phyloP scores from a whole-genome alignment of 2,888 invertebrate species.

The Julus scandinavius region DNA sequence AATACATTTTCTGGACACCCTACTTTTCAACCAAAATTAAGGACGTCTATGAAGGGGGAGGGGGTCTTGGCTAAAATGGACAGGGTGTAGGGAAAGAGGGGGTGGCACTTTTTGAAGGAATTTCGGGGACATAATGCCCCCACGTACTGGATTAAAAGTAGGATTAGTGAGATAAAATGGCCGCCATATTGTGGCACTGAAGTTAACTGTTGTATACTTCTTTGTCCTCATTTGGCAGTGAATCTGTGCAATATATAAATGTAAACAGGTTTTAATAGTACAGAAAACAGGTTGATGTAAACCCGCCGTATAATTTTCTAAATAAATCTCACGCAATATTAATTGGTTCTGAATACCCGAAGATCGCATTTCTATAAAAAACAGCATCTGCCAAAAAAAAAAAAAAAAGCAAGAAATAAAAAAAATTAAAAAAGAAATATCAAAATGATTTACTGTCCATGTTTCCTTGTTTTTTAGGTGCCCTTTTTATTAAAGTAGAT shows the following conservation, averaged over 20 bases:
- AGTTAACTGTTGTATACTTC: neutral
- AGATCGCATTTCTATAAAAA: neutral
- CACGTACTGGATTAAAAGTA: too few species aligned
- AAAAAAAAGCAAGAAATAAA: neutral
- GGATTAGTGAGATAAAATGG: too few species aligned
- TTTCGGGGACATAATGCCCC: too few species aligned
- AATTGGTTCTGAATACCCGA: neutral
- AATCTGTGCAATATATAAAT: neutral
- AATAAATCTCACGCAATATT: constrained; percentile 11
- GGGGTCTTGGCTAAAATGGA: too few species aligned
- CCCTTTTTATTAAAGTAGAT: constrained; percentile 47
- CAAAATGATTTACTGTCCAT: constrained; percentile 34
- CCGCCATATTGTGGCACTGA: neutral
- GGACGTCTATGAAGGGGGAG: too few species aligned
- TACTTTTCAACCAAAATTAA: too few species aligned
- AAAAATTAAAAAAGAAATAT: neutral
- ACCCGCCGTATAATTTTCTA: neutral
- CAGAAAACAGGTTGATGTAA: neutral
- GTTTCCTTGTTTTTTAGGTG: constrained; percentile 32
- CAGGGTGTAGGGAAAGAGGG: too few species aligned
- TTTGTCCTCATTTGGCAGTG: neutral
- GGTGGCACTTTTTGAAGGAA: too few species aligned
- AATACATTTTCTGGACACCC: too few species aligned
- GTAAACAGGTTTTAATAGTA: neutral
- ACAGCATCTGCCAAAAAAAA: neutral